Percentiles rank a stretch among this genome's conserved stretches.
These are phyloP conservation scores for Venusia cambrica DNA, from an alignment of 2,888 invertebrate genomes.

Conservation along the genomic window DNA sequence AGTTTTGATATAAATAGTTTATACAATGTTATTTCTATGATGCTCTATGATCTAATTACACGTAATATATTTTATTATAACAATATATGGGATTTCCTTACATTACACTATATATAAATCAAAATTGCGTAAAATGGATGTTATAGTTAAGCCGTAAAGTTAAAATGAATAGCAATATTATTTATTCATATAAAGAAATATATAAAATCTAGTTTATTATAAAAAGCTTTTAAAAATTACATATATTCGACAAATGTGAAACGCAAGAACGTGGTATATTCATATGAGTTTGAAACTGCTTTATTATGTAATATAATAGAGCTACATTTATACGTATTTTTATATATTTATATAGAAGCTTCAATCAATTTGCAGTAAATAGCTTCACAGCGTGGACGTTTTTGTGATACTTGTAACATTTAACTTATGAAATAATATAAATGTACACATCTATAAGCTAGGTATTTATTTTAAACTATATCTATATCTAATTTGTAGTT, in stretches of 20 bases:
- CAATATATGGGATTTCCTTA: neutral
- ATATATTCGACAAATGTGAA: no score
- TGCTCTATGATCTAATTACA: slow-evolving; percentile 15
- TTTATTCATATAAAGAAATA: no score
- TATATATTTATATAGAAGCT: slow-evolving; percentile 22
- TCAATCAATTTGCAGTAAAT: slow-evolving; percentile 44
- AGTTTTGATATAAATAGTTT: slow-evolving; percentile 59
- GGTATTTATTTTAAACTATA: no score
- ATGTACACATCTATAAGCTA: slow-evolving; percentile 8
- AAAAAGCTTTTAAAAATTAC: no score
- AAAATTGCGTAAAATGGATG: no score
- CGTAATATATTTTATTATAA: slow-evolving; percentile 1
- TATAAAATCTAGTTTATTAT: no score
- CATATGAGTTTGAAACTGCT: no score
- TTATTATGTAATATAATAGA: no score
- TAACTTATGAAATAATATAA: slow-evolving; percentile 14
- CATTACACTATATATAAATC: slow-evolving; percentile 2
- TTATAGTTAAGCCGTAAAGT: no score
- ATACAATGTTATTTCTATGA: slow-evolving; percentile 18
- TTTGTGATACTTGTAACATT: slow-evolving; percentile 55
- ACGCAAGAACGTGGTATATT: no score
- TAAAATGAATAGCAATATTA: no score
- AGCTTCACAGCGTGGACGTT: slow-evolving; percentile 68
- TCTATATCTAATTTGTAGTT: no score
- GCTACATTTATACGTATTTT: slow-evolving; percentile 14